phyloP scores from a whole-genome alignment of 2,113 vertebrate species.

The Callaeas wilsoni region DNA sequence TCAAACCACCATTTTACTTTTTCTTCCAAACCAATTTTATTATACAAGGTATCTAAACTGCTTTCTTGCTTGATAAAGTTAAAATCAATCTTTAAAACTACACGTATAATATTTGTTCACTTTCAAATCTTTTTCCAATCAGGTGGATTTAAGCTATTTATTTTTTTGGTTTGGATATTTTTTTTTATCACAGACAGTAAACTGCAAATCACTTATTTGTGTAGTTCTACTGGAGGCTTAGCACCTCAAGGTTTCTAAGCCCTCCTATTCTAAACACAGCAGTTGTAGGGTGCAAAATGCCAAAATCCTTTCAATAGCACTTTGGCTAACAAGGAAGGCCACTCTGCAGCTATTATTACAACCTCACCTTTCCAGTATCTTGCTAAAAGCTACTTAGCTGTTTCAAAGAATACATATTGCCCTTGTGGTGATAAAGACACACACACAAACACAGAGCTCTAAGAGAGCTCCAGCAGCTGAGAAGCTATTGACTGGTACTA shows the following conservation, averaged over 20 bases:
- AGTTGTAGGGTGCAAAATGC: not conserved
- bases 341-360: not conserved
- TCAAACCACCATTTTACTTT: not conserved
- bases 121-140: not conserved
- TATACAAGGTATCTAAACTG: not conserved
- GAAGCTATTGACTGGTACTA: not conserved
- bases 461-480: not conserved
- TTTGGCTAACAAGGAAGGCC: not conserved
- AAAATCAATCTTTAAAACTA: not conserved
- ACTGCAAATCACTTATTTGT: not conserved
- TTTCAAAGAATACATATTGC: not conserved
- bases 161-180: not conserved
- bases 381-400: conserved; percentile 32
- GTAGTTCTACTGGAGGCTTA: not conserved
- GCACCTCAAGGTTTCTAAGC: not conserved
- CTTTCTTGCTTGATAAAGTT: not conserved
- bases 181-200: not conserved
- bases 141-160: not conserved
- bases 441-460: not conserved
- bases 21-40: not conserved
- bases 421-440: not conserved
- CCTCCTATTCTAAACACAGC: not conserved
- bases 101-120: not conserved
- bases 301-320: not conserved
- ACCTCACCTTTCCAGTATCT: not conserved